phyloP scores from a whole-genome alignment of 2,888 invertebrate species.

The Drosophila phalerata region DNA sequence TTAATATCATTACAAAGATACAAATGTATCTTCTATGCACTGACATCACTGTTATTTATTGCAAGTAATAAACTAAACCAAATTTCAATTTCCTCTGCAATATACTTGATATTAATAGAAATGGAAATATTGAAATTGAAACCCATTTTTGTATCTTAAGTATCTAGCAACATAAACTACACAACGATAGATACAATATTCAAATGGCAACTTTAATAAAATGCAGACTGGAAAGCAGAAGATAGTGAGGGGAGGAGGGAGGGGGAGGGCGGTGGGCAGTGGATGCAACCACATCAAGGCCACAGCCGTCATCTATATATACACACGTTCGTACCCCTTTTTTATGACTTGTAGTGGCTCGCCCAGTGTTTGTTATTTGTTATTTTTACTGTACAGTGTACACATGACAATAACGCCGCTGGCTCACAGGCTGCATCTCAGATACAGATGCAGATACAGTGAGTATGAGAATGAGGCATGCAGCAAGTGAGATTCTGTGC shows the following conservation, averaged over 20 bases:
- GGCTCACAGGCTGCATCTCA: constrained; percentile 41
- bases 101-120: constrained; percentile 10
- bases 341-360: constrained; percentile 52
- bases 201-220: constrained; percentile 71
- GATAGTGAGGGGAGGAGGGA: not conserved
- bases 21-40: not conserved
- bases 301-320: constrained; percentile 45
- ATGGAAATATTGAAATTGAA: constrained; percentile 32
- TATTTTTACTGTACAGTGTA: constrained; percentile 75
- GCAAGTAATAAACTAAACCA: constrained; percentile 9
- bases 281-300: constrained; percentile 57
- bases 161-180: constrained; percentile 66
- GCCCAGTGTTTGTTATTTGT: constrained; percentile 62
- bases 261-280: constrained; percentile 1
- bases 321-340: constrained; percentile 10
- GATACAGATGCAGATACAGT: not conserved
- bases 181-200: constrained; percentile 55
- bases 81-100: constrained; percentile 48
- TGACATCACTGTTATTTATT: constrained; percentile 43
- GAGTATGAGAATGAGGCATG: not conserved
- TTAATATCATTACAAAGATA: not conserved
- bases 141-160: constrained; percentile 6
- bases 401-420: constrained; percentile 73
- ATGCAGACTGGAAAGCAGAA: constrained; percentile 51
- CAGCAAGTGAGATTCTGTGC: not conserved